Base-by-base conservation (phyloP, 2,888 invertebrate species). In the Chrysomela aeneicollis region DNA sequence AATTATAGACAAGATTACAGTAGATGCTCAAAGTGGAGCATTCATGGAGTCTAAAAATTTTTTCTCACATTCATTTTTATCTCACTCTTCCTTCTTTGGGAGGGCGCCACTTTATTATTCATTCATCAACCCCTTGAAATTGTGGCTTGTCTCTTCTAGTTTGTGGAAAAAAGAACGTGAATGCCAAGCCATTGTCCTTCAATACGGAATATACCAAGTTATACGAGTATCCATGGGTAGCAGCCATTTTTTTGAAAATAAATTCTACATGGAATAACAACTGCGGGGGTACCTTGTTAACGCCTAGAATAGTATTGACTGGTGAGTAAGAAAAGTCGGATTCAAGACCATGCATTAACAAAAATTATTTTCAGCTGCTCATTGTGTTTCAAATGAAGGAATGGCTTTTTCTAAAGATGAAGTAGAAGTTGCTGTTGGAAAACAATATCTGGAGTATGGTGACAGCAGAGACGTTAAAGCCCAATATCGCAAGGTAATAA, bases 401-500 rank as follows among this genome's bases (percentile, higher is more conserved):
- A 15, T 15, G n/a, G n/a, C 53, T 15, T 50, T 58, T 0, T 35
- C 58, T 21, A 26, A 49, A 10, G 64, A 69, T 10, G 32, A 63
- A 1, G 67, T 61, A 22, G 50, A 62, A 37, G 59, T 71, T 30
- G 67, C 54, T 4, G 71, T 60, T n/a, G 71, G 67, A 35, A 71
- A 71, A 61, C 57, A 65, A 17, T 66, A 67, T 32, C 69, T 63
- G n/a, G 47, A 62, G 17, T 66, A 66, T 15, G 63, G 54, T 9
- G 71, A 71, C 51, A 1, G 51, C 9, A 60, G 66, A 32, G 71
- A 71, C 47, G 10, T 6, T 9, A 35, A 62, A 8, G 66, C 61
- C 0, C 69, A 69, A 47, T 65, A 67, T 30, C 54, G 60, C 47
- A 61, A 69, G 42, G 71, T 71, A 63, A n/a, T n/a, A n/a, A n/a